Evolutionary conservation across 2,888 invertebrate species (phyloP), one percentile per base, ranked within the genome.

Genomic region (Drosophila differens): DNA sequence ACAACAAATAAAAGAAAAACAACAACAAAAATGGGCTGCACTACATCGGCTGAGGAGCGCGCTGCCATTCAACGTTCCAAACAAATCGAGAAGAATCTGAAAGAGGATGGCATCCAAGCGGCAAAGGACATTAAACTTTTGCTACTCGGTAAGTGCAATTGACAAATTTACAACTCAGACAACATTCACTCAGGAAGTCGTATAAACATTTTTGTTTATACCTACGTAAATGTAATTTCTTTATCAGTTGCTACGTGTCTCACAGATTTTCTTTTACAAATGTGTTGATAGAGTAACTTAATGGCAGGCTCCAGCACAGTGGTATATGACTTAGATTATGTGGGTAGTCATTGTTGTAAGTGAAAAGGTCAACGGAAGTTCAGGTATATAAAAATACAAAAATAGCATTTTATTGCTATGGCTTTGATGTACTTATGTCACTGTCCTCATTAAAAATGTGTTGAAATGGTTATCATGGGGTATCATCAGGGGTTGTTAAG

Each of bases 101-200:
- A 99, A 94, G 99, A 99, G 94, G 99, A 99, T 95, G 99, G 99
- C 85, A 97, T 99, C 91, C 98, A 98, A 94, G 99, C 99, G 79
- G 98, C 99, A 92, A 99, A 99, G 95, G 99, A 99, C 95, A 99
- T 99, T 94, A 99, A 99, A 95, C 95, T 99, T 89, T 95, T 99
- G 91, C 95, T 99, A 89, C 95, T 99, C 94, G 99, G 99, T 99
- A 95, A 95, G 95, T 92, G 61, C 33, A 49, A 65, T 60, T 58
- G 41, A 61, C 30, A 59, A 58, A 37, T 44, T 59, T 37, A 14
- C 37, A 59, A 61, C 63, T 57, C 53, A 39, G 39, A 57, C 47
- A 47, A 65, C 65, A 64, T 57, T 41, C 47, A 30, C 30, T 2
- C 33, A 58, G 57, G 71, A 62, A 71, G 61, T 70, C 55, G 16